Conservation (phyloP, 1,140 invertebrate species). For the Mycetomoellerius zeteki region DNA sequence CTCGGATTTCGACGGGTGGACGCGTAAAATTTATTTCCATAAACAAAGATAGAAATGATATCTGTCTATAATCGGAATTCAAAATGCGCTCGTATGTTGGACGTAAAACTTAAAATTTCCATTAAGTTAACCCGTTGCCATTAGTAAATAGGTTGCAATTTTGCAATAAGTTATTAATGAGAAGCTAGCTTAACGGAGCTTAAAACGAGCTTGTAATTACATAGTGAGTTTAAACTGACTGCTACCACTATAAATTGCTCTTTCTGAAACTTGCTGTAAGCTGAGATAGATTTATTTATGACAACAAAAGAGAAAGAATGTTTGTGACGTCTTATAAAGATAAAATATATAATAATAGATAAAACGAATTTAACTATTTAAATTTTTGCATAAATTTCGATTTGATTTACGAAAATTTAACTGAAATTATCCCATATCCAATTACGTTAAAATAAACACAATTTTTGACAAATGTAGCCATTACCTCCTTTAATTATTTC, state of each 20-base stretch:
- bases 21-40: neutral
- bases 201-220: constrained; percentile 33
- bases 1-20: neutral
- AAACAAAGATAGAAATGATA: neutral
- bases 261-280: neutral
- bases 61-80: neutral
- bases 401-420: constrained; percentile 10
- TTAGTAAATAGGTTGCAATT: constrained; percentile 15
- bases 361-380: neutral
- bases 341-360: neutral
- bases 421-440: neutral
- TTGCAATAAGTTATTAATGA: constrained; percentile 36
- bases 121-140: neutral
- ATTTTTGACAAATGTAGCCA: constrained; percentile 28
- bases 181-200: neutral
- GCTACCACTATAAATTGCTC: neutral
- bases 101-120: neutral
- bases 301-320: neutral
- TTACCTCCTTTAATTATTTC: constrained; percentile 26
- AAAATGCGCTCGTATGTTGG: neutral
- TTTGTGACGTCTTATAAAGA: neutral
- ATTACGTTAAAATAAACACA: constrained; percentile 16
- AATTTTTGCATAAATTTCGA: neutral
- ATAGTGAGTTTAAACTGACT: neutral
- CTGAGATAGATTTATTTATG: constrained; percentile 1